These are phyloP conservation scores for Aphidoletes aphidimyza DNA, from an alignment of 2,888 invertebrate species.

Conservation along the genomic window DNA sequence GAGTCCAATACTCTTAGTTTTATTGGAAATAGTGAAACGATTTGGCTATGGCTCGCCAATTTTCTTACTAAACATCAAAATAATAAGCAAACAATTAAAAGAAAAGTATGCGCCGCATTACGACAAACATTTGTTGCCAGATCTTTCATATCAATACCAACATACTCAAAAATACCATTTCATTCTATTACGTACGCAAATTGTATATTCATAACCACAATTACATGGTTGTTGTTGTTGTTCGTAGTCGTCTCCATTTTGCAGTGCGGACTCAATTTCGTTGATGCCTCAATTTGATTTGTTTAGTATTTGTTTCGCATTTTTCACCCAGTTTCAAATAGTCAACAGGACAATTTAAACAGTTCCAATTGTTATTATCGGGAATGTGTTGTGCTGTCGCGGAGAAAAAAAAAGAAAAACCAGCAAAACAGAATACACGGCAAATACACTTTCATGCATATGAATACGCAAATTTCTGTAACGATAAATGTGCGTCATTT, in stretches of 20 bases:
- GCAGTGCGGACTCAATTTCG: too few species aligned
- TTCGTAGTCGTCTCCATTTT: too few species aligned
- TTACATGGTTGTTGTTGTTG: too few species aligned
- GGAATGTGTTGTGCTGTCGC: background rate
- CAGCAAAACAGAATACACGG: too few species aligned
- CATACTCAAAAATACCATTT: background rate
- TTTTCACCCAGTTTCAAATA: too few species aligned
- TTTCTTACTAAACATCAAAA: background rate
- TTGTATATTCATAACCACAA: conserved; percentile 39
- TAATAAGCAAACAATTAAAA: conserved; percentile 45
- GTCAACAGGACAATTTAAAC: too few species aligned
- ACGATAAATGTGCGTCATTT: too few species aligned
- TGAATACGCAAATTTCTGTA: too few species aligned
- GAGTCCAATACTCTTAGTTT: background rate
- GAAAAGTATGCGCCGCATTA: background rate
- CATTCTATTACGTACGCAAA: background rate
- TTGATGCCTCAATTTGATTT: too few species aligned
- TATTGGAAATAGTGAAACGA: background rate
- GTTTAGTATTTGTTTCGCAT: too few species aligned
- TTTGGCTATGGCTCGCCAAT: background rate
- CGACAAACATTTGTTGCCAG: background rate
- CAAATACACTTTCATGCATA: too few species aligned
- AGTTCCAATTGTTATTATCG: too few species aligned
- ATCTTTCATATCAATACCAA: background rate
- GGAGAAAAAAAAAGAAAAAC: background rate